Evolutionary conservation across 1,140 invertebrate genomes (phyloP), one percentile per base, ranked within the genome.

Genomic region (Drosophila ogumai): DNA sequence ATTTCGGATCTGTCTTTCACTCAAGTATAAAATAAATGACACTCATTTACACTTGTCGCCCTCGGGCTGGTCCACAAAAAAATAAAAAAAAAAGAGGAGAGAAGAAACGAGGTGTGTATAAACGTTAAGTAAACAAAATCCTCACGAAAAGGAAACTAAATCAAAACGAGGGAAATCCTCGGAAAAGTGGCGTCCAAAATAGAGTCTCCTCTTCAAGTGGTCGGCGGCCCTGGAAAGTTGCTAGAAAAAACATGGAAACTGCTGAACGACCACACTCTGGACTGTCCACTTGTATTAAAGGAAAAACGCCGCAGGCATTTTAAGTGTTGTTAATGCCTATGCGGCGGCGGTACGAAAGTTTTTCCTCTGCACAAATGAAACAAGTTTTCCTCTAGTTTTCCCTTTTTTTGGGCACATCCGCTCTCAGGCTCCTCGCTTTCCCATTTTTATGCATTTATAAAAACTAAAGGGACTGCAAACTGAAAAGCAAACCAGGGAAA

Each of bases 271-370:
- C 61, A 63, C 34, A 44, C 36, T 74, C 43, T 69, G 84, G 79
- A 88, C 79, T 82, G 80, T 87, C 82, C 84, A 84, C 80, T 87
- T 80, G 84, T 84, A 80, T 87, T 87, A 87, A 87, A 80, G 84
- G 66, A 68, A 87, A 87, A 87, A 87, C 84, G 84, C 84, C 72
- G 84, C 84, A 87, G 84, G 84, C 84, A 87, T 87, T 87, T 87
- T 87, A 87, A 87, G 84, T 87, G 84, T 88, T 87, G 84, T 87
- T 87, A 87, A 87, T 80, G 84, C 80, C 64, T 49, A 69, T 80
- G 84, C 80, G 84, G 75, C 68, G 68, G 41, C 66, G 46, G 54
- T 67, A 69, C 32, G 46, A 87, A 87, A 87, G 59, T 88, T 88
- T 82, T 74, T 67, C 65, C 76, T 63, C 68, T 68, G 69, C 71